phyloP scores from a whole-genome alignment of 1,140 invertebrate genomes.

The Nasonia vitripennis region DNA sequence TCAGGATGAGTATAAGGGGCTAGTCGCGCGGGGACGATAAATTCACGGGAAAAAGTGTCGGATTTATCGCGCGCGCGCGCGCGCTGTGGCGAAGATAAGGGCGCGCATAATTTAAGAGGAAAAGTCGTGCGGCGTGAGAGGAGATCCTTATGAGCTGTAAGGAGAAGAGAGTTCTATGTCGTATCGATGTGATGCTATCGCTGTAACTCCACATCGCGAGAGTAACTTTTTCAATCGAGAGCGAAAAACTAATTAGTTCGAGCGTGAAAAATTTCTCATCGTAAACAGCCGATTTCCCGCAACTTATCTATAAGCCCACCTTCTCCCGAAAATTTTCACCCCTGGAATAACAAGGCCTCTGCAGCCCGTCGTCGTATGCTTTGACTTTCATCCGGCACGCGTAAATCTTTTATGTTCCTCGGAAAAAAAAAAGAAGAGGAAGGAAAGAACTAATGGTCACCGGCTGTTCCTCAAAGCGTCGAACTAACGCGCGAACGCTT shows the following conservation, averaged over 20 bases:
- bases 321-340: not conserved
- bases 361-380: not conserved
- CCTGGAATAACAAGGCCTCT: not conserved
- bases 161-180: slow-evolving; percentile 23
- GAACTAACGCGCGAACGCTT: not conserved
- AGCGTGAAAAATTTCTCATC: too few relatives aligned
- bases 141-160: slow-evolving; percentile 9
- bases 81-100: slow-evolving; percentile 58
- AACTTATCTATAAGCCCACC: too few relatives aligned
- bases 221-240: too few relatives aligned
- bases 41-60: slow-evolving; percentile 55
- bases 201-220: too few relatives aligned
- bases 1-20: not conserved
- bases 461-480: slow-evolving; percentile 19
- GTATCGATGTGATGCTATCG: too few relatives aligned
- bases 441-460: slow-evolving; percentile 11
- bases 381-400: not conserved
- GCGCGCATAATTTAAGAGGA: slow-evolving; percentile 60
- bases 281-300: too few relatives aligned
- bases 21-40: slow-evolving; percentile 51
- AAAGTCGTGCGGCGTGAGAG: not conserved
- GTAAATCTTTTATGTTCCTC: slow-evolving; percentile 17
- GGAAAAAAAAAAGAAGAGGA: not conserved
- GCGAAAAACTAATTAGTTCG: too few relatives aligned
- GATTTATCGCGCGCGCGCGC: slow-evolving; percentile 59